Base-by-base conservation (phyloP, 2,888 invertebrate genomes). In the Lepas anatifera region DNA sequence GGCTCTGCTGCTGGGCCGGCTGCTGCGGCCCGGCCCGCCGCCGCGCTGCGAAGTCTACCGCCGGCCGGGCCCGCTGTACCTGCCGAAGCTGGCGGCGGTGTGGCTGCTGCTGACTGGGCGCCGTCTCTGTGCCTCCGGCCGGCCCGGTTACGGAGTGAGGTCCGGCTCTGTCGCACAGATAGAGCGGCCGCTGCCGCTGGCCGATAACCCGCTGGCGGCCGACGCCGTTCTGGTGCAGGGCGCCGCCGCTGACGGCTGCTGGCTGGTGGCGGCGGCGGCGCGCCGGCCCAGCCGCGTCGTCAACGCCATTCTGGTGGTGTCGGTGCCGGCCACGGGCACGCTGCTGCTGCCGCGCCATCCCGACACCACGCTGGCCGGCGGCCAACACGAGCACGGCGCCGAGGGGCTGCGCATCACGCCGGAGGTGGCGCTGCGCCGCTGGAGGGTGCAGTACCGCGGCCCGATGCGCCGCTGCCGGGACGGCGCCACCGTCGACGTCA, bases 191-290 rank as follows among this genome's bases (percentile, higher is more conserved):
- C 87, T 87, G 75, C 79, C 78, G 0, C 80, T 87, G n/a, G 85
- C 86, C 3, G 78, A 81, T 48, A 82, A 86, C 73, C 80, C 84
- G 25, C 77, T 87, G 86, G 88, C 88, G 2, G 89, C 89, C 73
- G 90, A 91, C 78, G 89, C 89, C 7, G 87, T 89, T 1, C 90
- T 89, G 78, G 88, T 90, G 79, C 87, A 89, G 79, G 87, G 85
- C 0, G 84, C 84, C 37, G 85, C 85, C 73, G 79, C 80, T 68
- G 82, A 84, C 22, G 90, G 89, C 0, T 81, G 85, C 50, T 89
- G 87, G 76, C 79, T 89, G 39, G 84, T 87, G 75, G 83, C 85
- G 0, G 89, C 89, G 0, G 83, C 85, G 73, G 88, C 89, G 77
- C 78, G 87, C n/a, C 81, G 88, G 7, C 84, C 86, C 0, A 79